Conservation (phyloP, 1,140 invertebrate genomes). For the Sitophilus oryzae region DNA sequence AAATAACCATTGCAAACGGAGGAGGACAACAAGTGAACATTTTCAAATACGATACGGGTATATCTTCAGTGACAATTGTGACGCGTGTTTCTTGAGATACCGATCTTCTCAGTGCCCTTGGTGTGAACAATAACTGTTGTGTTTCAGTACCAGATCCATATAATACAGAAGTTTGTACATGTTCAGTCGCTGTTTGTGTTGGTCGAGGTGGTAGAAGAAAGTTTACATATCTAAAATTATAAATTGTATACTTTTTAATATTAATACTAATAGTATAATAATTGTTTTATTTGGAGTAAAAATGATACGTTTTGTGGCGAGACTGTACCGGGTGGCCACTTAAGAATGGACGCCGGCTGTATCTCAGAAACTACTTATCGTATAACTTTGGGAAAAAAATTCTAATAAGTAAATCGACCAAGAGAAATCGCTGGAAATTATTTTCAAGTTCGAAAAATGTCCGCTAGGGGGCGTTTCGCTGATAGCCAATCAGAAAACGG, state of each 20-base stretch:
- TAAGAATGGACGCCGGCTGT: too few species aligned
- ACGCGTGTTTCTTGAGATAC: neutral
- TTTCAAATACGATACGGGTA: constrained; percentile 73
- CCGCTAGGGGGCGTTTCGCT: too few species aligned
- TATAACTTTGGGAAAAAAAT: too few species aligned
- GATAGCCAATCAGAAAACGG: too few species aligned
- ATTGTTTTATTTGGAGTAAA: too few species aligned
- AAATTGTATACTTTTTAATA: neutral
- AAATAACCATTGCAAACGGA: constrained; percentile 74
- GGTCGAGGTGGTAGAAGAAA: constrained; percentile 17
- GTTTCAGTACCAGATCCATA: too few species aligned
- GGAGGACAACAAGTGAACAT: constrained; percentile 81
- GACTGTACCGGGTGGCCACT: neutral
- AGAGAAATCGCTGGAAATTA: too few species aligned
- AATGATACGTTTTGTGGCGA: too few species aligned
- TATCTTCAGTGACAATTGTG: constrained; percentile 6
- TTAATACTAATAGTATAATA: neutral
- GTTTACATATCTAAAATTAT: constrained; percentile 20
- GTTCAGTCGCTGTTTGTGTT: constrained; percentile 74
- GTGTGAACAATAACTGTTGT: too few species aligned
- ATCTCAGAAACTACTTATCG: too few species aligned
- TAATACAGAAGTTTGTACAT: constrained; percentile 73
- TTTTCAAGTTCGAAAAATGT: too few species aligned
- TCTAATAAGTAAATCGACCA: too few species aligned
- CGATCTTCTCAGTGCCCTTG: constrained; percentile 3